Base-by-base conservation (phyloP, 2,113 vertebrate genomes). In the Engystomops pustulosus region DNA sequence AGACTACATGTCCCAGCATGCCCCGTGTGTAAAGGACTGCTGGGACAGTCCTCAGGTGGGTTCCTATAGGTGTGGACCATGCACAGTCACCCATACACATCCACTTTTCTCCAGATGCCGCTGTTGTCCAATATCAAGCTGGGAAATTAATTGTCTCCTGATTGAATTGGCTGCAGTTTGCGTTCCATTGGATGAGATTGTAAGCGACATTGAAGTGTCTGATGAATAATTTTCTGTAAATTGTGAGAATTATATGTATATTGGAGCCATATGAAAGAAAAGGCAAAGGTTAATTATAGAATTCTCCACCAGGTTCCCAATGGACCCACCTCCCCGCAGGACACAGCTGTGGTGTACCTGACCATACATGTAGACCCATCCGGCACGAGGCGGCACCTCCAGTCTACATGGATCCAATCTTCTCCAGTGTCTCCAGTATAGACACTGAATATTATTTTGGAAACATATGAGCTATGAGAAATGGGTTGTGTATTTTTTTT, bases 101-200 rank as follows among this genome's bases (percentile, higher is more conserved):
- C 25, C 5, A 10, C 11, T 60, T 60, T 25, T 62, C 25, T 25
- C 25, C 12, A 4, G 58, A 12, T 6, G 44, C 44, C 27, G 1
- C 1, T 32, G n/a, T 10, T 15, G 25, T 17, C 14, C 27, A 6
- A 2, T 65, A 23, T 62, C 58, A 12, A 32, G 60, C 60, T 65
- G 60, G 60, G 60, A 65, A 32, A 65, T 32, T 65, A 65, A 65
- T 65, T 65, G 30, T 65, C 27, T 65, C 14, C 60, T 65, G 60
- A 65, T 32, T 32, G 3, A 32, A 30, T 65, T 65, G 60, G 60
- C 27, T 18, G 27, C 27, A 11, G 27, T 12, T n/a, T 25, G 9
- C 23, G 11, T 27, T 12, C 10, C 23, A 11, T 27, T 25, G 10
- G 15, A 34, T 65, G 30, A 32, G 30, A 65, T 17, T 14, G 14